A percentile compares a stretch with the other conserved stretches of the same genome.
These are phyloP conservation scores for Lytechinus variegatus DNA, from an alignment of 35 echinoderm and acorn worm species.

Conservation along the genomic window DNA sequence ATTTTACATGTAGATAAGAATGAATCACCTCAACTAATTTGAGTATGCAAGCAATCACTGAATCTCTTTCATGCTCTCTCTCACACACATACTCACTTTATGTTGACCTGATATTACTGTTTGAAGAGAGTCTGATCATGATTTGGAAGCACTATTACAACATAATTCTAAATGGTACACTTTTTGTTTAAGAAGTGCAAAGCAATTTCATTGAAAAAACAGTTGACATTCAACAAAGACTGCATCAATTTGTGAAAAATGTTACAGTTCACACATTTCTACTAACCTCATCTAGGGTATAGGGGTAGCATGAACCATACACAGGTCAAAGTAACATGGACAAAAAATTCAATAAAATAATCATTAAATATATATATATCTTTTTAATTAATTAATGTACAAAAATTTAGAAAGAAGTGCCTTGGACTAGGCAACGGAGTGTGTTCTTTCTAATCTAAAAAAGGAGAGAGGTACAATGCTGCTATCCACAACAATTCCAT, in stretches of 20 bases:
- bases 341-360: neutral
- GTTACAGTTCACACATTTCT: neutral
- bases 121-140: neutral
- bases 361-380: constrained; percentile 9
- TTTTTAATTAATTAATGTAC: neutral
- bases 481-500: constrained; percentile 89
- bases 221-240: neutral
- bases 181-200: neutral
- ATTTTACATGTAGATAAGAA: too few relatives aligned
- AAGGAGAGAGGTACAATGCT: neutral
- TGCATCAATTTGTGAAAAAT: neutral
- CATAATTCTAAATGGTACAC: neutral
- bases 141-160: neutral
- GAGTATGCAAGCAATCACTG: too few relatives aligned
- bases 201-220: neutral
- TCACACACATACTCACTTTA: too few relatives aligned
- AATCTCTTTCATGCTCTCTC: too few relatives aligned
- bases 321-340: neutral
- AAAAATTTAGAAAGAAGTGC: neutral
- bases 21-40: too few relatives aligned
- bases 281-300: neutral
- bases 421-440: neutral
- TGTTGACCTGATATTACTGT: neutral
- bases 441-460: neutral
- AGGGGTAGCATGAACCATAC: neutral